Evolutionary conservation across 1,140 invertebrate genomes (phyloP), one percentile per base, ranked within the genome.

Genomic region (Solenopsis invicta): DNA sequence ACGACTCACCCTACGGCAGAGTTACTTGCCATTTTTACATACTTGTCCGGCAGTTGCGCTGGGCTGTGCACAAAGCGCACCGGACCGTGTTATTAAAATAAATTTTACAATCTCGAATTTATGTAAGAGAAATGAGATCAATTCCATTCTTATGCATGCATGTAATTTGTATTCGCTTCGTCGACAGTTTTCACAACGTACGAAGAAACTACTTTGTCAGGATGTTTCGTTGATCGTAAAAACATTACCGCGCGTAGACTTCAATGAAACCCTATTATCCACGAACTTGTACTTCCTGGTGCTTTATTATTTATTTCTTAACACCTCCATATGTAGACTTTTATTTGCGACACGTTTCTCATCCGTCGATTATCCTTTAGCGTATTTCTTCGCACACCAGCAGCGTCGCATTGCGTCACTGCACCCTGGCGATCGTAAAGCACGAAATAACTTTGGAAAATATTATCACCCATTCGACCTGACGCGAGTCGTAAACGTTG

Each of bases 391-490:
- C 59, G n/a, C 10, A 67, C 64, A 9, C 62, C 6, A 10, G 2
- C 9, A 48, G 21, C 64, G n/a, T 66, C 34, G 34, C 64, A 13
- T 34, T 0, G 6, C 56, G 59, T 45, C 13, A 21, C 16, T 29
- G 37, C 6, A 24, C 41, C 16, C n/a, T 41, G 45, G 34, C 59
- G 80, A 84, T 84, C 78, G 85, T 90, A 84, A 90, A 89, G 71
- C 48, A 9, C 77, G 77, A 82, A 84, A 78, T 66, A 89, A 89
- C 77, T 80, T 77, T 69, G 78, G 56, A 78, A 89, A 90, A 89
- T 89, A 87, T 90, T 75, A 90, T 90, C 78, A 86, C 4, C 88
- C 78, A 87, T 90, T 89, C 88, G 85, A 87, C 76, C 71, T 78
- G 52, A 74, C 59, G 89, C 41, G 52, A 41, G 24, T 74, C 88